Percentiles rank a stretch among this genome's conserved stretches.
These are phyloP conservation scores for Drosophila imparisetae DNA, from an alignment of 2,888 invertebrate species.

Conservation along the genomic window DNA sequence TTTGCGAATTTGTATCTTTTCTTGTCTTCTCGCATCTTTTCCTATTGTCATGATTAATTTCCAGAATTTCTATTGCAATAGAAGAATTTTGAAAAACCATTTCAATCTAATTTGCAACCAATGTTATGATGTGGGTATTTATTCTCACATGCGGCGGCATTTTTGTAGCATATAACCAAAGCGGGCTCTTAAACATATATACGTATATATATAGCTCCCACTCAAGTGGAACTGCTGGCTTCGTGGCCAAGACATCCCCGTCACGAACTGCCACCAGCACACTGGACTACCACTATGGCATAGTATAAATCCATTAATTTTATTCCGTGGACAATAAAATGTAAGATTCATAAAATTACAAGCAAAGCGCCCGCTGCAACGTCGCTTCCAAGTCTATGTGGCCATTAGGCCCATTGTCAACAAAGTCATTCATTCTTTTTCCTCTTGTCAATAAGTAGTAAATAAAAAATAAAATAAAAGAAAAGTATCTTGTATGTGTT, in stretches of 20 bases:
- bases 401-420: constrained; percentile 27
- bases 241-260: constrained; percentile 35
- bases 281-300: constrained; percentile 48
- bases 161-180: constrained; percentile 10
- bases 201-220: constrained; percentile 26
- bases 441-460: constrained; percentile 6
- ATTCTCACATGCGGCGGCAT: constrained; percentile 8
- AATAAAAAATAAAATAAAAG: not conserved
- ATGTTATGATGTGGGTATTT: constrained; percentile 11
- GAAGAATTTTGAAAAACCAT: not conserved
- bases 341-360: constrained; percentile 72
- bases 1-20: constrained; percentile 11
- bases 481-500: constrained; percentile 13
- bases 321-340: constrained; percentile 83
- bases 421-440: constrained; percentile 19
- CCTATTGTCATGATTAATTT: constrained; percentile 51
- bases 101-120: constrained; percentile 7
- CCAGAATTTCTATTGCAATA: constrained; percentile 31
- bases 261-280: constrained; percentile 69
- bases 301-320: constrained; percentile 84
- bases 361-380: constrained; percentile 49
- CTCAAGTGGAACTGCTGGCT: constrained; percentile 73
- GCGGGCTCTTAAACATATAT: constrained; percentile 20
- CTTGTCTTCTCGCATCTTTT: constrained; percentile 13
- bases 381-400: constrained; percentile 14